Conservation (phyloP, 2,888 invertebrate species). For the Xylocampa areola region DNA sequence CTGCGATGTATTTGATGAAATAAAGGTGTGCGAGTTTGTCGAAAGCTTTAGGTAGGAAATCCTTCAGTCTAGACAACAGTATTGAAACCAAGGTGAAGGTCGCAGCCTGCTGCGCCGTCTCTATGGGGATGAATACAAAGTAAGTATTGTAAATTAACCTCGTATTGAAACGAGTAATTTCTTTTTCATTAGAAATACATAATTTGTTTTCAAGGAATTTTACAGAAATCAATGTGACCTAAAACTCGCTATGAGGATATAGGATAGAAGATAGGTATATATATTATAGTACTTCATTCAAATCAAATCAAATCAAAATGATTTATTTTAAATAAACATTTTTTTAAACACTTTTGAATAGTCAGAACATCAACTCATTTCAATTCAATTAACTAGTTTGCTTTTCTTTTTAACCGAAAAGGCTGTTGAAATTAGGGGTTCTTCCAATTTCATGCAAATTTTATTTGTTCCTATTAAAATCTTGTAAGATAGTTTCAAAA, state of each 20-base stretch:
- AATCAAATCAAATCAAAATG: no score
- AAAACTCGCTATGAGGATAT: slow-evolving; percentile 31
- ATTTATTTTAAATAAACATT: no score
- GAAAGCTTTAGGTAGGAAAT: slow-evolving; percentile 59
- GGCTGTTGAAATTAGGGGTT: not conserved
- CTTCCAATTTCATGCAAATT: no score
- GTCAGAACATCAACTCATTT: no score
- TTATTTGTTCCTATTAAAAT: not conserved
- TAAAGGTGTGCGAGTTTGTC: slow-evolving; percentile 35
- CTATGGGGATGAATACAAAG: slow-evolving; percentile 69
- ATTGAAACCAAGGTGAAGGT: slow-evolving; percentile 80
- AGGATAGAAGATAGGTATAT: no score
- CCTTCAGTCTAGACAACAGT: slow-evolving; percentile 67
- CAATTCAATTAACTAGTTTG: not conserved
- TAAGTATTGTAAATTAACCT: slow-evolving; percentile 68
- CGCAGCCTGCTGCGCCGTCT: slow-evolving; percentile 66
- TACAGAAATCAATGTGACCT: slow-evolving; percentile 49
- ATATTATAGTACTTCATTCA: no score
- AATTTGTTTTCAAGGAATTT: slow-evolving; percentile 46
- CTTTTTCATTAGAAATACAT: slow-evolving; percentile 45
- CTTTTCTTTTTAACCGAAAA: slow-evolving; percentile 3
- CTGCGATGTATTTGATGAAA: slow-evolving; percentile 53
- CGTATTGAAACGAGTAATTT: slow-evolving; percentile 64
- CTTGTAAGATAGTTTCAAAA: not conserved
- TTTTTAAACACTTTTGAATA: no score